Percentiles rank a stretch among this genome's conserved stretches.
Evolutionary conservation across 2,888 invertebrate genomes (phyloP).

Genomic region (Nymphalis urticae): DNA sequence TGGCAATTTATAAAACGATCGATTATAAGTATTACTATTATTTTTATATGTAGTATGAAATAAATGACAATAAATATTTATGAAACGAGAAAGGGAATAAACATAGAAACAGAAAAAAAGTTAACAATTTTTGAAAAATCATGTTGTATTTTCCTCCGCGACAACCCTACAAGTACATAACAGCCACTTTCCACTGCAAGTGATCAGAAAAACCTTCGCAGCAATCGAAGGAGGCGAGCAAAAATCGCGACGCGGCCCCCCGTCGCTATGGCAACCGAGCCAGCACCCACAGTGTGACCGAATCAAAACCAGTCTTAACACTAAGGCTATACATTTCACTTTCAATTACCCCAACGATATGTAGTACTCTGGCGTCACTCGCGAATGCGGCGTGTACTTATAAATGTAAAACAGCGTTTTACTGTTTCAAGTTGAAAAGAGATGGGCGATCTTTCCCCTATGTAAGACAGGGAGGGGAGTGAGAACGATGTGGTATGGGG

Average conservation of each 20-base stretch:
- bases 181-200: conserved; percentile 45
- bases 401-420: conserved; percentile 80
- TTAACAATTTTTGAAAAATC: not conserved
- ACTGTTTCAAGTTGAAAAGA: conserved; percentile 44
- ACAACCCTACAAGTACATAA: conserved; percentile 43
- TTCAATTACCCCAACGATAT: conserved; percentile 20
- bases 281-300: conserved; percentile 35
- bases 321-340: conserved; percentile 42
- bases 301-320: conserved; percentile 45
- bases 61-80: too few species aligned
- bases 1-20: too few species aligned
- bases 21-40: too few species aligned
- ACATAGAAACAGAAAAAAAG: not conserved
- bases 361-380: conserved; percentile 36
- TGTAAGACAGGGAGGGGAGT: conserved; percentile 40
- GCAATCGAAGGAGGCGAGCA: conserved; percentile 70
- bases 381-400: conserved; percentile 73
- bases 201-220: conserved; percentile 66
- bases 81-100: too few species aligned
- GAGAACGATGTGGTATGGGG: conserved; percentile 36
- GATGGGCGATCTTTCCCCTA: conserved; percentile 42
- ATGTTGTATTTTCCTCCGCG: conserved; percentile 15
- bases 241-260: conserved; percentile 67
- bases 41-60: too few species aligned
- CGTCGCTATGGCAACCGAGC: conserved; percentile 60